Base-by-base conservation (phyloP, 2,888 invertebrate species). In the Cosmia pyralina region DNA sequence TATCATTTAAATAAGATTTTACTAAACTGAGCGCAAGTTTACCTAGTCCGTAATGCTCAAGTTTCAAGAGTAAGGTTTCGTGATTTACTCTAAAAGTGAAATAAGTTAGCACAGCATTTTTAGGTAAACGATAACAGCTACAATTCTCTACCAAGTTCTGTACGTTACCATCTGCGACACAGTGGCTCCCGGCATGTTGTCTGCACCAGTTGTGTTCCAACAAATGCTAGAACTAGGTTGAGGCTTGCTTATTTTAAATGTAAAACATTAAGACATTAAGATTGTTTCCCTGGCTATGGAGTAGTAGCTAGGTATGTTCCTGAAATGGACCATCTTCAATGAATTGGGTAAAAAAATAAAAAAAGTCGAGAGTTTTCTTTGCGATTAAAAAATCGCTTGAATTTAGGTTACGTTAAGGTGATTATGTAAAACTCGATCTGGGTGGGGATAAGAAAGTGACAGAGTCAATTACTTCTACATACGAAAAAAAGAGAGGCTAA, bases 161-260 rank as follows among this genome's bases (percentile, higher is more conserved):
- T 19, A 48, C 4, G 15, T 22, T 44, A 11, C 46, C 63, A 74
- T 38, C 64, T 78, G 59, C 4, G 68, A 57, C 60, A 52, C 59
- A 55, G 6, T 22, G 52, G 8, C n/a, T 53, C 44, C 50, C 8
- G n/a, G 28, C 4, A 63, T 22, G 15, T 4, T 10, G 50, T 34
- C 44, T 74, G 48, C 22, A 48, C n/a, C 19, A 58, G 57, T 75
- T 55, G 44, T 28, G 28, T 63, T 62, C 5, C 38, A 53, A 60
- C 53, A 62, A 52, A 79, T 58, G 34, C 48, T 5, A 17, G 38
- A 80, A 73, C 75, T 73, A 55, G 53, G 79, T 79, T 79, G 71
- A 17, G 34, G 34, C 10, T 59, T 44, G 19, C 41, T 71, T 64
- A 44, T 59, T 72, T 34, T 78, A 15, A 52, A 76, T 60, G 15